These are phyloP conservation scores for Euphonia xanthogaster DNA, from an alignment of 2,797 vertebrate genomes.

Conservation along the genomic window DNA sequence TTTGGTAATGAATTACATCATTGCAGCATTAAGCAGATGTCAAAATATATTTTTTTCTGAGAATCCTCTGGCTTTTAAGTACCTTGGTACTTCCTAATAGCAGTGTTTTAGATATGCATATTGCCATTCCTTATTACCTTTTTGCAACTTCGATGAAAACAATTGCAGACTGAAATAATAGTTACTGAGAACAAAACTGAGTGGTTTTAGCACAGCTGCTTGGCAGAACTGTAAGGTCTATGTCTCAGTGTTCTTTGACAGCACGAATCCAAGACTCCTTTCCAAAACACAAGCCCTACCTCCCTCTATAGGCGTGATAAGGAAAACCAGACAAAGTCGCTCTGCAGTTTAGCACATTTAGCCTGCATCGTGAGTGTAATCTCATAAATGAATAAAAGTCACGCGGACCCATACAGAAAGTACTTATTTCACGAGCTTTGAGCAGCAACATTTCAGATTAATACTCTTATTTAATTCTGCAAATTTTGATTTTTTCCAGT, in stretches of 20 bases:
- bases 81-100: neutral
- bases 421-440: neutral
- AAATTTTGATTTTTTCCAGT: neutral
- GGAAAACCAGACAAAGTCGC: neutral
- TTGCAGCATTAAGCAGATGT: neutral
- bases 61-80: neutral
- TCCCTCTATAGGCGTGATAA: neutral
- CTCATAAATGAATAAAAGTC: neutral
- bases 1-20: neutral
- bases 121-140: neutral
- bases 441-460: neutral
- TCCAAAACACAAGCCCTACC: neutral
- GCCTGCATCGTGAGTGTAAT: neutral
- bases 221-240: neutral
- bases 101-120: neutral
- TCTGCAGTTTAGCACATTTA: neutral
- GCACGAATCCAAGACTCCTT: rapidly evolving
- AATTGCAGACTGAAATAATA: neutral
- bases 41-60: neutral
- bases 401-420: rapidly evolving
- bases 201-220: neutral
- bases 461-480: neutral
- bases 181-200: neutral
- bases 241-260: neutral
- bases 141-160: neutral